These are phyloP conservation scores for Budorcas taxicolor DNA, from an alignment of 2,113 vertebrate species.

Conservation along the genomic window DNA sequence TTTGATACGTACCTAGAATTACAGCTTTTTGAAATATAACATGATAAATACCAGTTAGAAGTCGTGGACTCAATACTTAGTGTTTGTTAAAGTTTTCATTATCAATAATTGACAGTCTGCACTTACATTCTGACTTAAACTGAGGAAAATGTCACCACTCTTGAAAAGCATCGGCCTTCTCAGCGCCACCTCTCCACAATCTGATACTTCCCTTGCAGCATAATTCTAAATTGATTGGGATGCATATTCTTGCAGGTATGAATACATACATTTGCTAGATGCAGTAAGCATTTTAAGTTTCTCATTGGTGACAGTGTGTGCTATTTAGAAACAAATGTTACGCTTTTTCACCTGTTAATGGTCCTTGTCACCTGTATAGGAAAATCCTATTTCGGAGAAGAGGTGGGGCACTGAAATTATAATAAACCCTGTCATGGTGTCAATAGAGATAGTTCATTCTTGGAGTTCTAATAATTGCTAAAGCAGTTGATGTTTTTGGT, in stretches of 20 bases:
- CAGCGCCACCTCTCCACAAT: background rate
- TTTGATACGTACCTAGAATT: background rate
- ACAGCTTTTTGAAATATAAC: conserved; percentile 2
- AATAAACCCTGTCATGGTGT: background rate
- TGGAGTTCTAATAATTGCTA: conserved; percentile 13
- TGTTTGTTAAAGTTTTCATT: background rate
- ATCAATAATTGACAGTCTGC: background rate
- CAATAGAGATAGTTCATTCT: conserved; percentile 23
- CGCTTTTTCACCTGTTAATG: background rate
- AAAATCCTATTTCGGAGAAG: conserved; percentile 11
- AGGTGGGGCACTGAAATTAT: background rate
- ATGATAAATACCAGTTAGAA: background rate
- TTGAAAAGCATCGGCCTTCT: conserved; percentile 8
- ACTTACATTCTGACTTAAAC: background rate
- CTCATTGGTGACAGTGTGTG: background rate
- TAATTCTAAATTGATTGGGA: conserved; percentile 59
- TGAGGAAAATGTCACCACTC: background rate
- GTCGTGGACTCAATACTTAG: background rate
- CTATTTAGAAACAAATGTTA: conserved; percentile 10
- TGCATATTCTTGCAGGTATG: background rate
- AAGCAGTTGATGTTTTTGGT: conserved; percentile 27
- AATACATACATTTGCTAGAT: background rate
- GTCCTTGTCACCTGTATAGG: background rate
- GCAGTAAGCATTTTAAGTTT: conserved; percentile 13
- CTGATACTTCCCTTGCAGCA: conserved; percentile 54